These are phyloP conservation scores for Caenorhabditis briggsae DNA, from an alignment of 1,140 invertebrate genomes.

Conservation along the genomic window DNA sequence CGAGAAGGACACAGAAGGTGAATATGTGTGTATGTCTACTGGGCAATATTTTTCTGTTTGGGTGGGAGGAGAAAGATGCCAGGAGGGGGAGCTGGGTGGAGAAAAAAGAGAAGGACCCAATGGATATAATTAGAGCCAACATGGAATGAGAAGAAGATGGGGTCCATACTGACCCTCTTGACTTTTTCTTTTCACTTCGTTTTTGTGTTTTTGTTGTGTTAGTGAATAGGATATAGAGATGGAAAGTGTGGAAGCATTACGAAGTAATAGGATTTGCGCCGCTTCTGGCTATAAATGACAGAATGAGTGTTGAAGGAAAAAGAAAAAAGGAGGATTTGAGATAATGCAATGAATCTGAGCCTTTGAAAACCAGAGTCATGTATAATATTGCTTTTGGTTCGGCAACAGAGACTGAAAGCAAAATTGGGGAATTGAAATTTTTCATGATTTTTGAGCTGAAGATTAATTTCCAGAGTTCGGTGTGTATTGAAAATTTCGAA, in stretches of 20 bases:
- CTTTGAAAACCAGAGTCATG: too few species aligned
- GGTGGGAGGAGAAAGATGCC: slow-evolving; percentile 26
- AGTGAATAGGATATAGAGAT: too few species aligned
- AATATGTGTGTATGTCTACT: slow-evolving; percentile 28
- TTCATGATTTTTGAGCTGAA: too few species aligned
- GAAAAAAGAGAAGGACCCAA: slow-evolving; percentile 45
- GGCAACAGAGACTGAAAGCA: too few species aligned
- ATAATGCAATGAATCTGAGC: background rate
- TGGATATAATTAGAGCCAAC: slow-evolving; percentile 56
- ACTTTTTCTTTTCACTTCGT: slow-evolving; percentile 22
- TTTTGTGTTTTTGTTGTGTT: background rate
- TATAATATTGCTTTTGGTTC: too few species aligned
- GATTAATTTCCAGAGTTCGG: too few species aligned
- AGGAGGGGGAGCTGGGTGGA: slow-evolving; percentile 10
- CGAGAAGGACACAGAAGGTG: slow-evolving; percentile 49
- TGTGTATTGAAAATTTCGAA: too few species aligned
- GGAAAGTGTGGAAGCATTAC: background rate
- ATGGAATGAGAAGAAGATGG: slow-evolving; percentile 53
- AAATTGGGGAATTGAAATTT: too few species aligned
- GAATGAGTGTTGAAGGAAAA: background rate
- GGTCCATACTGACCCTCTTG: slow-evolving; percentile 16
- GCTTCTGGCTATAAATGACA: background rate
- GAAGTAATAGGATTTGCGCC: slow-evolving; percentile 11
- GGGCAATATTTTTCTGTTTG: slow-evolving; percentile 49
- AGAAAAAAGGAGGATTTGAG: background rate